Conservation (phyloP, 1,140 invertebrate species). For the Zophobas morio region DNA sequence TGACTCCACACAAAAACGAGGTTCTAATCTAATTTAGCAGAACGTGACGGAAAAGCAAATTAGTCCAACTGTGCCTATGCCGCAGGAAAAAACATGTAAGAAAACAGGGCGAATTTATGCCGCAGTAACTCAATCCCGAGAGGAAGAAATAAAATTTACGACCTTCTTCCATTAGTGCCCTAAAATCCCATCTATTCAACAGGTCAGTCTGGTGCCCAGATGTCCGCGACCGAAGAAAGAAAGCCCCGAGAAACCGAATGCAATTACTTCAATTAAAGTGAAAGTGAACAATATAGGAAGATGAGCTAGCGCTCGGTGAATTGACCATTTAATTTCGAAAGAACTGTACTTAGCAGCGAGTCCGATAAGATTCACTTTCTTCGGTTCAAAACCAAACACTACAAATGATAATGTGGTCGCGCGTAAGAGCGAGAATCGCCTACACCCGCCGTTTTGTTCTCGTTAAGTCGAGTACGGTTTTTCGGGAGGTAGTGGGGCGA, state of each 20-base stretch:
- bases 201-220: background rate
- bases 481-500: background rate
- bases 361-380: slow-evolving; percentile 57
- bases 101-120: too few species aligned
- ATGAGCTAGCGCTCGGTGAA: slow-evolving; percentile 13
- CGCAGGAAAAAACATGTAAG: too few species aligned
- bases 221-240: background rate
- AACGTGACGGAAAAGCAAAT: too few species aligned
- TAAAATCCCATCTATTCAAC: too few species aligned
- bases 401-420: background rate
- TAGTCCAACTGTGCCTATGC: too few species aligned
- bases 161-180: too few species aligned
- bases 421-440: slow-evolving; percentile 48
- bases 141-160: too few species aligned
- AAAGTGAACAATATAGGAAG: slow-evolving; percentile 44
- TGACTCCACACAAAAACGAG: too few species aligned
- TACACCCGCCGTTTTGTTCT: slow-evolving; percentile 1
- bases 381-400: slow-evolving; percentile 22
- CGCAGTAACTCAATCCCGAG: too few species aligned
- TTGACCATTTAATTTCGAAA: slow-evolving; percentile 38
- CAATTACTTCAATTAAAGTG: slow-evolving; percentile 26
- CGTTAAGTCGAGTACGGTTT: background rate
- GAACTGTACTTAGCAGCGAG: background rate
- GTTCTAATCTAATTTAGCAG: too few species aligned
- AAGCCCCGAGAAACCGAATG: background rate